Conservation (phyloP, 2,888 invertebrate species). For the Drosophila tanythrix region DNA sequence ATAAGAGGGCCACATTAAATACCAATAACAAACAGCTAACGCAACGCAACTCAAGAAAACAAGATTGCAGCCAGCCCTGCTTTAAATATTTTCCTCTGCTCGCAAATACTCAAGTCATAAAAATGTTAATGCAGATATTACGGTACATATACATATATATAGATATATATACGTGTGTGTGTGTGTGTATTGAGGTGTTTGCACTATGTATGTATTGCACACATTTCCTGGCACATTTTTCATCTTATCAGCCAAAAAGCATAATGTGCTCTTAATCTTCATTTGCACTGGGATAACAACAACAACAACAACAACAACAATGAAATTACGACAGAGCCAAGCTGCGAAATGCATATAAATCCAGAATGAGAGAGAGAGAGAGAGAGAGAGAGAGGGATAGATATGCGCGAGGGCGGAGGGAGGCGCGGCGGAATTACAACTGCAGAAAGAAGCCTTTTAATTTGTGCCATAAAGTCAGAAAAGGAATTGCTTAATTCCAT, state of each 20-base stretch:
- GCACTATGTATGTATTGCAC: constrained; percentile 6
- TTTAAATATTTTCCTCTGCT: background rate
- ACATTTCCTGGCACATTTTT: constrained; percentile 37
- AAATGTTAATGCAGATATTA: constrained; percentile 3
- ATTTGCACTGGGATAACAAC: constrained; percentile 40
- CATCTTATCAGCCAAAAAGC: constrained; percentile 51
- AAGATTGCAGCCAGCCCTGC: background rate
- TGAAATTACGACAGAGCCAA: constrained; percentile 15
- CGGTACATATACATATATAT: background rate
- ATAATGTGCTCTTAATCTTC: constrained; percentile 62
- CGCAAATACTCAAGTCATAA: constrained; percentile 20
- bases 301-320: background rate
- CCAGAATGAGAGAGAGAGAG: background rate
- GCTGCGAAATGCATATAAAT: constrained; percentile 4
- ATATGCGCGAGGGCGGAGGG: background rate
- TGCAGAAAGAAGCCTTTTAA: constrained; percentile 61
- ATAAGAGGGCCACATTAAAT: background rate
- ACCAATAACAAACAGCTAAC: background rate
- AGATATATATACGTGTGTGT: background rate
- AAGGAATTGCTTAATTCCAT: constrained; percentile 77
- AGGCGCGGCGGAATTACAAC: constrained; percentile 6
- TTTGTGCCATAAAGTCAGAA: constrained; percentile 67
- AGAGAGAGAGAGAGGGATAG: background rate
- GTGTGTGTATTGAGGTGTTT: constrained; percentile 27
- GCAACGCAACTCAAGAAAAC: background rate